Evolutionary conservation across 53 echinoderm and acorn worm genomes (phyloP).

Genomic region (Mesocentrotus franciscanus): DNA sequence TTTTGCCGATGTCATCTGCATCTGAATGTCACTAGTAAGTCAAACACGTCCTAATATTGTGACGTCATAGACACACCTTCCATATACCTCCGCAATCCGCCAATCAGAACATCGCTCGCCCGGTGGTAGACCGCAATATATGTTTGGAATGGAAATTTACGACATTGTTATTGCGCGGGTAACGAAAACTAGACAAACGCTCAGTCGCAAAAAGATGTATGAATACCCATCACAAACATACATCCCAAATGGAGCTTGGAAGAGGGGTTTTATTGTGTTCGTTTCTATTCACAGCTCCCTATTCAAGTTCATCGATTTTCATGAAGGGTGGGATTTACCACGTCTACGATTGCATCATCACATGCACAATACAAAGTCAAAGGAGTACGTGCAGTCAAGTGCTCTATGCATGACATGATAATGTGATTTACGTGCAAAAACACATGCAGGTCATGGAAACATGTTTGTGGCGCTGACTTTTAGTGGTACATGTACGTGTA

Average conservation of each 20-base stretch:
- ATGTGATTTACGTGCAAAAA: background rate
- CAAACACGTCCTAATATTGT: background rate
- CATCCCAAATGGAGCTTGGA: background rate
- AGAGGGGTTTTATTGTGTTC: background rate
- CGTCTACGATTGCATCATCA: background rate
- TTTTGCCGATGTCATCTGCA: background rate
- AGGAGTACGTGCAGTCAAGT: background rate
- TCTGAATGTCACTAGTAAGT: constrained; percentile 44
- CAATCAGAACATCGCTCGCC: constrained; percentile 17
- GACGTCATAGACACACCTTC: constrained; percentile 45
- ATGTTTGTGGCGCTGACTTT: background rate
- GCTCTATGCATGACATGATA: background rate
- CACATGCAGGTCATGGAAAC: background rate
- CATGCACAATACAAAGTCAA: too few relatives aligned
- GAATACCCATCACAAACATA: background rate
- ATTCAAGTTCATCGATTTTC: background rate
- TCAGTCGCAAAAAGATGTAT: too few relatives aligned
- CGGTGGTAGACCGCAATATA: background rate
- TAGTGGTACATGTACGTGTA: background rate
- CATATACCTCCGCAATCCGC: background rate
- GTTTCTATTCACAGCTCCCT: background rate
- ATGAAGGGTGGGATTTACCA: background rate
- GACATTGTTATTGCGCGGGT: background rate
- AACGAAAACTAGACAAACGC: background rate
- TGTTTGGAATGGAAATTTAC: constrained; percentile 22